Evolutionary conservation across 2,797 vertebrate genomes (phyloP).

Genomic region (Argyrosomus regius): DNA sequence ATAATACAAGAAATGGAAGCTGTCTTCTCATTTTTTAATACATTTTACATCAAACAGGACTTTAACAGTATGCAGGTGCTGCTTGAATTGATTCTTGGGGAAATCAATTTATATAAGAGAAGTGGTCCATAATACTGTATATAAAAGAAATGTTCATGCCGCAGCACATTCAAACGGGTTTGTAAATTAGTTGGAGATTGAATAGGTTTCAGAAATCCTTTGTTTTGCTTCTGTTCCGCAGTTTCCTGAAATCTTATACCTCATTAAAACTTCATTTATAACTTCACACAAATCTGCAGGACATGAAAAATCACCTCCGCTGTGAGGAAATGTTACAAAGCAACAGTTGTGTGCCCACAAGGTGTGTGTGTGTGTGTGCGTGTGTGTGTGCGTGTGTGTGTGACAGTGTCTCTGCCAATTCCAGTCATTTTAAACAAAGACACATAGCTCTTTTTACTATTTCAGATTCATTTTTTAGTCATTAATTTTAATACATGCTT

Average conservation of each 20-base stretch:
- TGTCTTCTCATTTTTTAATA: background rate
- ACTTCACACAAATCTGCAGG: background rate
- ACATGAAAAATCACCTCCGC: conserved; percentile 11
- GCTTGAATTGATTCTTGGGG: background rate
- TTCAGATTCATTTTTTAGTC: conserved; percentile 29
- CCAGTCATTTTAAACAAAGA: conserved; percentile 30
- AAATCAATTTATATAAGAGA: conserved; percentile 5
- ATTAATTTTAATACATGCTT: conserved; percentile 52
- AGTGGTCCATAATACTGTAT: background rate
- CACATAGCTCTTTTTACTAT: conserved; percentile 10
- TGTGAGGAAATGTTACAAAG: background rate
- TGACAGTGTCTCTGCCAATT: conserved; percentile 21
- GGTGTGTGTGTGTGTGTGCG: background rate
- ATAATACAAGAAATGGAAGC: background rate
- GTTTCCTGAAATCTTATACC: background rate
- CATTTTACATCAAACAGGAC: background rate
- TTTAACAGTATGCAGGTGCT: background rate
- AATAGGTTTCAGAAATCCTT: background rate
- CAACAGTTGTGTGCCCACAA: background rate
- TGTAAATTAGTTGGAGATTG: background rate
- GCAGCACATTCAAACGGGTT: conserved; percentile 6
- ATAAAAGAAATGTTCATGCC: background rate
- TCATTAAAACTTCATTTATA: conserved; percentile 14
- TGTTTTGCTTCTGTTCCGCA: conserved; percentile 2
- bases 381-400: background rate